Percentiles rank a stretch among this genome's conserved stretches.
Conservation (phyloP, 2,113 vertebrate genomes). For the Natator depressus region DNA sequence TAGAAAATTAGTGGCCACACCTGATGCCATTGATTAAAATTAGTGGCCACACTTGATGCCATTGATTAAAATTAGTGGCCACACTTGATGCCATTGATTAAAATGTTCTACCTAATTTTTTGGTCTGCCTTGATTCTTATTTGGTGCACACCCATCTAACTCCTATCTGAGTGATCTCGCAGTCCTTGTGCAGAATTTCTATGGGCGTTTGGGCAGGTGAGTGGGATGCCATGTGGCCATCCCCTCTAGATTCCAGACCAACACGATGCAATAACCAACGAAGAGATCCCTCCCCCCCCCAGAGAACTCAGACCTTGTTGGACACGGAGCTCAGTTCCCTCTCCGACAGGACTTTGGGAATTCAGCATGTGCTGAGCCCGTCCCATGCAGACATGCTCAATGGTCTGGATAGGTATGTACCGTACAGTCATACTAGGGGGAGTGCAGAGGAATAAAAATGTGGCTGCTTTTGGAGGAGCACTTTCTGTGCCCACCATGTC, state of each 20-base stretch:
- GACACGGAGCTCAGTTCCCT: neutral
- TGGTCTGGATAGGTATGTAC: neutral
- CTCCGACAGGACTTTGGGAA: neutral
- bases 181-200: neutral
- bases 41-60: neutral
- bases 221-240: neutral
- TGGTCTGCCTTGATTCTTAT: rapidly evolving
- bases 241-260: neutral
- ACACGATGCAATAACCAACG: neutral
- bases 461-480: rapidly evolving
- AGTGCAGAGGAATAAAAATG: too few species aligned
- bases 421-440: rapidly evolving
- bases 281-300: neutral
- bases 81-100: neutral
- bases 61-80: neutral
- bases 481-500: neutral
- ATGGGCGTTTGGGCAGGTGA: neutral
- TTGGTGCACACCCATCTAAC: neutral
- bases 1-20: too few species aligned
- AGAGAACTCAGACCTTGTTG: neutral
- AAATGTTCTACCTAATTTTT: neutral
- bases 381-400: neutral
- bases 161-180: neutral
- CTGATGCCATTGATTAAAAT: neutral
- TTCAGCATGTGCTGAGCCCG: neutral